These are phyloP conservation scores for Drosophila grimshawi DNA, from an alignment of 1,140 invertebrate genomes.

Conservation along the genomic window DNA sequence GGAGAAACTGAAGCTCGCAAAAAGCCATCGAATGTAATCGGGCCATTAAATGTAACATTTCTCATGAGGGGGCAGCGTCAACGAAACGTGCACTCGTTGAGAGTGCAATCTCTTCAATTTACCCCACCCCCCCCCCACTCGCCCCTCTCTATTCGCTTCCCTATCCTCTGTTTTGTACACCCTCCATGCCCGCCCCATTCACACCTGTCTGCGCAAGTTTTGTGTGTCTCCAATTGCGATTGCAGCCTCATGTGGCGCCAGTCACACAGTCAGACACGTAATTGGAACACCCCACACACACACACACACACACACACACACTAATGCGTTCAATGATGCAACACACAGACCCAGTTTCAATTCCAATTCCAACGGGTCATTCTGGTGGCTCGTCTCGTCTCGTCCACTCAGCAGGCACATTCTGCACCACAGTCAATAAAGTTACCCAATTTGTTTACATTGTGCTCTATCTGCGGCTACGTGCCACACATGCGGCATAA, in stretches of 20 bases:
- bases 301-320: background rate
- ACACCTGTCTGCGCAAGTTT: conserved; percentile 12
- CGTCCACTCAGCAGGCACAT: no score
- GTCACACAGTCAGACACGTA: conserved; percentile 37
- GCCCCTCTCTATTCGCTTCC: no score
- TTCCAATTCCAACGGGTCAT: background rate
- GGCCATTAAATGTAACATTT: conserved; percentile 60
- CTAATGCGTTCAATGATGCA: no score
- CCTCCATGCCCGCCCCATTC: background rate
- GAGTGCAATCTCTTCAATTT: background rate
- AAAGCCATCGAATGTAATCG: conserved; percentile 62
- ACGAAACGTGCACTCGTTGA: conserved; percentile 29
- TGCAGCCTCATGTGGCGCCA: conserved; percentile 68
- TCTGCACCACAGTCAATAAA: conserved; percentile 2
- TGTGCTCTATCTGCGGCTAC: conserved; percentile 55
- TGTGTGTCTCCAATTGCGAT: conserved; percentile 54
- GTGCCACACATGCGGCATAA: conserved; percentile 59
- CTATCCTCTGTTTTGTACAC: no score
- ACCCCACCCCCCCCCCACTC: background rate
- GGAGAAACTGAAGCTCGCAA: conserved; percentile 40
- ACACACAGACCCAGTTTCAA: background rate
- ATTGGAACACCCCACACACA: conserved; percentile 55
- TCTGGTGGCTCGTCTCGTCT: background rate
- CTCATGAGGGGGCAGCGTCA: conserved; percentile 47
- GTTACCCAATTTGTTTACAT: conserved; percentile 64